phyloP scores from a whole-genome alignment of 2,113 vertebrate species.

The Odocoileus hemionus region DNA sequence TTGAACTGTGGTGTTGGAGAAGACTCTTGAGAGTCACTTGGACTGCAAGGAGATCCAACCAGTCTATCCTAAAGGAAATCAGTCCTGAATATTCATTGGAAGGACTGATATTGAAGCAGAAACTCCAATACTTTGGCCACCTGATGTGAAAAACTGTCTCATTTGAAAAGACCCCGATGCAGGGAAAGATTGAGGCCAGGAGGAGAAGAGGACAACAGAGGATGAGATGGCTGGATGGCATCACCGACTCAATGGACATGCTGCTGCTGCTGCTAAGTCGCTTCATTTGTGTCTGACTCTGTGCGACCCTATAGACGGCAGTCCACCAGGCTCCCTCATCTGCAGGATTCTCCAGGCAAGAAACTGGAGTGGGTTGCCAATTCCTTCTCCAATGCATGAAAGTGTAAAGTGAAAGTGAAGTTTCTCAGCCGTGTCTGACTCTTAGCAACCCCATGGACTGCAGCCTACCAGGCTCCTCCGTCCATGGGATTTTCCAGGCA shows the following conservation, averaged over 20 bases:
- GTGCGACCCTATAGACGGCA: no score
- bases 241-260: neutral
- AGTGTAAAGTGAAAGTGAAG: no score
- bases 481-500: no score
- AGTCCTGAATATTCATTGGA: neutral
- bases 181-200: neutral
- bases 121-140: neutral
- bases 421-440: no score
- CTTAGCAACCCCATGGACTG: no score
- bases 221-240: neutral
- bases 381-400: no score
- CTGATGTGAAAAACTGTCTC: neutral
- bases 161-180: neutral
- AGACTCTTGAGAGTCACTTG: neutral
- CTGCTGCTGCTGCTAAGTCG: no score
- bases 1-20: neutral
- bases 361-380: no score
- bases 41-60: neutral
- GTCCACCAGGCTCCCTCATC: no score
- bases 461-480: no score
- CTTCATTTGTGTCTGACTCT: no score
- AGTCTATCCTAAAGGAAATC: neutral
- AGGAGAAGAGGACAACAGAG: neutral
- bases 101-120: neutral
- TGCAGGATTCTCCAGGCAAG: no score